A percentile compares a stretch with the other conserved stretches of the same genome.
Conservation (phyloP, 2,888 invertebrate genomes). For the Apodemia zela region DNA sequence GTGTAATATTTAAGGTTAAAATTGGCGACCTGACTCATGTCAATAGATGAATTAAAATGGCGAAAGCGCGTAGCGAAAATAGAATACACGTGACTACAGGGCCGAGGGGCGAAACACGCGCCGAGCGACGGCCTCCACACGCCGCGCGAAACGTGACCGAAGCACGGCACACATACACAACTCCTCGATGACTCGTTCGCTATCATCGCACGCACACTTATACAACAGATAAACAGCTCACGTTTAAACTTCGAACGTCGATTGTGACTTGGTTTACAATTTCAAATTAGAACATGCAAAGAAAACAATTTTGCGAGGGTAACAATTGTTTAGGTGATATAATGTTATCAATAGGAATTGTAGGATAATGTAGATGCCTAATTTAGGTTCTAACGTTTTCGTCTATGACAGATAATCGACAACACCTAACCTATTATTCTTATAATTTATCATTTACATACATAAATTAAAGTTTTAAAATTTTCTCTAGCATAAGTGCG, state of each 20-base stretch:
- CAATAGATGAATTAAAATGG: conserved; percentile 40
- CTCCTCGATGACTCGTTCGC: conserved; percentile 24
- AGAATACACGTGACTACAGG: conserved; percentile 40
- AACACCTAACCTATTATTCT: no score
- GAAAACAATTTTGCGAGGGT: background rate
- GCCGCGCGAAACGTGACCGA: conserved; percentile 71
- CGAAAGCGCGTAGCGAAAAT: conserved; percentile 61
- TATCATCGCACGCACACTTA: conserved; percentile 37
- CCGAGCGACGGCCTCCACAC: conserved; percentile 54
- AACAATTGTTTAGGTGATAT: background rate
- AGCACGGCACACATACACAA: conserved; percentile 33
- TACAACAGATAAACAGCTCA: conserved; percentile 27
- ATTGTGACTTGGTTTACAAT: conserved; percentile 21
- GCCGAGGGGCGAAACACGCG: conserved; percentile 44
- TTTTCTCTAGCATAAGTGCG: no score
- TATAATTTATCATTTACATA: no score
- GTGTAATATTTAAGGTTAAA: conserved; percentile 2
- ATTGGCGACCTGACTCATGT: conserved; percentile 15
- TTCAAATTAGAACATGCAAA: conserved; percentile 14
- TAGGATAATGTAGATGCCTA: no score
- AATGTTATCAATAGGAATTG: no score
- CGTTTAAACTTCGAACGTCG: conserved; percentile 26
- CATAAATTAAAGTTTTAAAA: no score
- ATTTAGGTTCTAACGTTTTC: no score
- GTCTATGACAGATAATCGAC: no score